Base-by-base conservation (phyloP, 2,888 invertebrate genomes). In the Ryuthela nishihirai region DNA sequence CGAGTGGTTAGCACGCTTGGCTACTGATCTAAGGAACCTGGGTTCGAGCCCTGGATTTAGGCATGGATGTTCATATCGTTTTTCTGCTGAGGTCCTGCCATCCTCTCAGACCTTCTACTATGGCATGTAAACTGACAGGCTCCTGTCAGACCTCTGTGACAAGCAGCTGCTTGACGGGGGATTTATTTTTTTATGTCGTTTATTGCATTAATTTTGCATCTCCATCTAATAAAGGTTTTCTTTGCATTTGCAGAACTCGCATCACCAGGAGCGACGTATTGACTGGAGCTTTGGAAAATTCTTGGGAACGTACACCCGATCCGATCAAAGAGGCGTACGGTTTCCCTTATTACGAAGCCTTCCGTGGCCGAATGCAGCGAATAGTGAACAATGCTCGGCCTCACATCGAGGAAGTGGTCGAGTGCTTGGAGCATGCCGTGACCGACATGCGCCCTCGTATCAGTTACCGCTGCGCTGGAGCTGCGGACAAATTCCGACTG, bases 351-450 rank as follows among this genome's bases (percentile, higher is more conserved):
- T 70, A 69, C 45, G 60, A 70, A 35, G 71, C 69, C 36, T 72
- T 70, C 54, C 67, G 69, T 46, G 67, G 43, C 12, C 48, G 58
- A 15, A 52, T 67, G 53, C 53, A 63, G 26, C 54, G 53, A 17
- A 36, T 63, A 21, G 40, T 60, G 23, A 18, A 39, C 4, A 38
- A 47, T 17, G 68, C 69, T 12, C 50, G 67, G 47, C 62, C 65
- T 12, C 68, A 69, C 41, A 65, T 72, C 7, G 58, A 62, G 21
- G 70, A 71, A 48, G 72, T 72, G 2, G 68, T 73, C 1, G 69
- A 71, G 40, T 68, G 70, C 42, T 68, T 73, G 68, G 62, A 70
- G 20, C 67, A 70, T 26, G 71, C 73, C 2, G 71, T 71, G 9
- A 67, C 68, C 1, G 47, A 39, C 1, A 26, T 23, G 15, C 17